Base-by-base conservation (phyloP, 2,797 vertebrate genomes). In the Dermochelys coriacea region DNA sequence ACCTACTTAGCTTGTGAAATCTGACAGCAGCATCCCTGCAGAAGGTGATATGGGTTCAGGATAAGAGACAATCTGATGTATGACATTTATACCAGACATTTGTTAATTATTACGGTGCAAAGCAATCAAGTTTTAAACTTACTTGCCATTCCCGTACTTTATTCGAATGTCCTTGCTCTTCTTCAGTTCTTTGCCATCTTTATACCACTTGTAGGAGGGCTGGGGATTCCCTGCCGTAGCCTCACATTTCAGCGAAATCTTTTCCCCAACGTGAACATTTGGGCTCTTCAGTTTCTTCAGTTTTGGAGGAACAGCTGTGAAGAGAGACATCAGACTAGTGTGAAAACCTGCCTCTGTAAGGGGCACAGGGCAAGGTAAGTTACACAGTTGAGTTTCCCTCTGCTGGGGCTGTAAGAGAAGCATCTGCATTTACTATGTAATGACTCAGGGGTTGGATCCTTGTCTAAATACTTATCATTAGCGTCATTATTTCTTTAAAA, bases 201-300 rank as follows among this genome's bases (percentile, higher is more conserved):
- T 99, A 98, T 99, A 99, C 99, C 99, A 99, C 82, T 97, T 99
- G 98, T 99, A 99, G 97, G 98, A 98, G 1, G 98, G 99, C 94
- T 96, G 93, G 94, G 99, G 99, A 97, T 98, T 99, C 80, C 99
- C 99, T 2, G 98, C 98, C 18, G 96, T 97, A 1, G 99, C 99
- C 98, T 99, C 99, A 25, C 99, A 99, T 98, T 99, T 99, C 93
- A 99, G 98, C 2, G 97, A 99, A 92, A 99, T 98, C 97, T 98
- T 99, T 95, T 98, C 98, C 87, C 99, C 99, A 83, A 99, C 99
- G 0, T 98, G 98, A 97, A 99, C 99, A 0, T 98, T 98, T 82
- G 99, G 98, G 97, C 98, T 99, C 98, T 97, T 99, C 98, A 99
- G 98, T 88, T 98, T 99, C 98, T 99, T 99, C 98, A 99, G 98